phyloP scores from a whole-genome alignment of 2,888 invertebrate genomes.

The Cyclophora albipunctata region DNA sequence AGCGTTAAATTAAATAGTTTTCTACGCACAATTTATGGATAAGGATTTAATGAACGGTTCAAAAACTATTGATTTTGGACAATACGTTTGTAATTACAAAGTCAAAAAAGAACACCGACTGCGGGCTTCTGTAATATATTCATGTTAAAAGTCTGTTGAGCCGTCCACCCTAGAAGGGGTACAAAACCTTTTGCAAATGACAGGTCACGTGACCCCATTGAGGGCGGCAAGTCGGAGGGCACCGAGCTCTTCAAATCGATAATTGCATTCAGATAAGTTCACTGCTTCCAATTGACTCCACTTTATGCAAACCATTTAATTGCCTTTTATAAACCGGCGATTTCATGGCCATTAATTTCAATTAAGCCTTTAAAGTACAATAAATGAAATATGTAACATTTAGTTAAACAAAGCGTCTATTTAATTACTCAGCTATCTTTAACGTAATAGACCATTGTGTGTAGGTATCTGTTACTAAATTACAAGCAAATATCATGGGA shows the following conservation, averaged over 20 bases:
- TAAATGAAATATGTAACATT: neutral
- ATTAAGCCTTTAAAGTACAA: neutral
- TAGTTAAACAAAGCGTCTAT: slow-evolving; percentile 7
- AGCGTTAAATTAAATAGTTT: slow-evolving; percentile 26
- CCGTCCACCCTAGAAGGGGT: slow-evolving; percentile 24
- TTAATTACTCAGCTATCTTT: slow-evolving; percentile 24
- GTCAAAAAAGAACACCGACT: too few relatives aligned
- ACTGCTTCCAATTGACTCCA: neutral
- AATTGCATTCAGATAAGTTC: slow-evolving; percentile 26
- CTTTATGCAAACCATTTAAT: neutral
- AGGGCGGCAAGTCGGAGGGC: slow-evolving; percentile 22
- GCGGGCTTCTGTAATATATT: too few relatives aligned
- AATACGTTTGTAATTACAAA: too few relatives aligned
- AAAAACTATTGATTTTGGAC: too few relatives aligned
- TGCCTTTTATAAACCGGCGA: neutral
- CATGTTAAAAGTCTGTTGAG: too few relatives aligned
- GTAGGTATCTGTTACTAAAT: slow-evolving; percentile 25
- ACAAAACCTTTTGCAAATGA: slow-evolving; percentile 59
- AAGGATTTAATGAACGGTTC: too few relatives aligned
- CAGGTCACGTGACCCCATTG: slow-evolving; percentile 49
- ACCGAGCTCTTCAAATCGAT: slow-evolving; percentile 28
- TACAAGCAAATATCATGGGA: slow-evolving; percentile 34
- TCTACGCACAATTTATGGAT: too few relatives aligned
- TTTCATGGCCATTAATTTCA: slow-evolving; percentile 4
- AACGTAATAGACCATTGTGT: slow-evolving; percentile 32